Percentiles rank a stretch among this genome's conserved stretches.
These are phyloP conservation scores for Ophiothrix spiculata DNA, from an alignment of 35 echinoderm and acorn worm genomes.

Conservation along the genomic window DNA sequence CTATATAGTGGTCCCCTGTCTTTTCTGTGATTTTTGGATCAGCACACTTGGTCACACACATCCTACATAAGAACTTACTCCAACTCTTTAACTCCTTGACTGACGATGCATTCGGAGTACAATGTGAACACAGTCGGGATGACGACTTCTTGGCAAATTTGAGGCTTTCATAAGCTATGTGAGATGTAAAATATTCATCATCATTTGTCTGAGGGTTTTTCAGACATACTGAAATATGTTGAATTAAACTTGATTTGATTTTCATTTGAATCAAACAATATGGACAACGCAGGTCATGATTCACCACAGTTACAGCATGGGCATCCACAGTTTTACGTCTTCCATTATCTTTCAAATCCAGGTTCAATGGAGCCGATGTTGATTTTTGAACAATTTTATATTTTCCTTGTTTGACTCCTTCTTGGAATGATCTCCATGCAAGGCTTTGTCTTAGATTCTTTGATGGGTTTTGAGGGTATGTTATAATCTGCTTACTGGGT, in stretches of 20 bases:
- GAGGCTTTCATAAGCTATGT: background rate
- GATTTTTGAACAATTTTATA: background rate
- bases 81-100: background rate
- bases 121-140: background rate
- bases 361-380: background rate
- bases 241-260: background rate
- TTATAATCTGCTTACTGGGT: background rate
- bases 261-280: background rate
- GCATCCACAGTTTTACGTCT: background rate
- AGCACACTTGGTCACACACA: background rate
- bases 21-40: background rate
- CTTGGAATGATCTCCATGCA: background rate
- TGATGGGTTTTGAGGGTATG: background rate
- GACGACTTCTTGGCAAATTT: background rate
- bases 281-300: background rate
- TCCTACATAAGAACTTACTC: background rate
- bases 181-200: background rate
- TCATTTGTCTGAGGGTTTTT: background rate
- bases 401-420: background rate
- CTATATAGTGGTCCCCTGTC: background rate
- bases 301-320: background rate
- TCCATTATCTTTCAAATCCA: background rate
- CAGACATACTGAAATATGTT: background rate
- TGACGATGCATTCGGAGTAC: background rate
- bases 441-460: background rate